Base-by-base conservation (phyloP, 2,797 vertebrate genomes). In the Parauchenoglanis punctatus region DNA sequence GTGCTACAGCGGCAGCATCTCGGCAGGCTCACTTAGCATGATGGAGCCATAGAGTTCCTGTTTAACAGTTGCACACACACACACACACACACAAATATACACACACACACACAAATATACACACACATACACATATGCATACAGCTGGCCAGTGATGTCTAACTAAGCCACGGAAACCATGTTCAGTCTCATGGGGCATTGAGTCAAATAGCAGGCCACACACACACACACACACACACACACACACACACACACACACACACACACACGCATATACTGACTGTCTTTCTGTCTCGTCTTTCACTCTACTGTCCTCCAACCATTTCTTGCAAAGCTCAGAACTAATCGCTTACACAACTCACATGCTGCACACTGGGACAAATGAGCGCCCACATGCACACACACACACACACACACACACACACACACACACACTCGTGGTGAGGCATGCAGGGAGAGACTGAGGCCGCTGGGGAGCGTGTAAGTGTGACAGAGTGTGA, bases 401-500 rank as follows among this genome's bases (percentile, higher is more conserved):
- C 81, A 56, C 56, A 85, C 84, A 52, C 31, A 76, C 80, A 84
- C 73, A 87, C 46, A 84, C 76, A 85, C 68, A 82, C 81, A 46
- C 58, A 83, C 84, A 54, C 35, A 78, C 81, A 84, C 67, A 70
- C 23, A 81, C 78, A 81, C 81, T 77, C 44, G 76, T 49, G 81
- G 56, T 58, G 59, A 78, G 89, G 81, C 87, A 88, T 86, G 81
- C 88, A 78, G 87, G 88, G 84, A 91, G 81, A 89, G 87, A 84
- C 75, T 35, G 35, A 76, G 84, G 86, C 91, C 76, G 82, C 82
- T 65, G 75, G 85, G 85, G 85, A 89, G 88, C n/a, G 81, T 89
- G 87, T 59, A 78, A 87, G 88, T 89, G 75, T 89, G 84, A 89
- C 63, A 89, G 89, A 77, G 87, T 89, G 91, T 90, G 89, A 91